Percentiles rank a stretch among this genome's conserved stretches.
Evolutionary conservation across 2,797 vertebrate species (phyloP).

Genomic region (Chromobotia macracanthus): DNA sequence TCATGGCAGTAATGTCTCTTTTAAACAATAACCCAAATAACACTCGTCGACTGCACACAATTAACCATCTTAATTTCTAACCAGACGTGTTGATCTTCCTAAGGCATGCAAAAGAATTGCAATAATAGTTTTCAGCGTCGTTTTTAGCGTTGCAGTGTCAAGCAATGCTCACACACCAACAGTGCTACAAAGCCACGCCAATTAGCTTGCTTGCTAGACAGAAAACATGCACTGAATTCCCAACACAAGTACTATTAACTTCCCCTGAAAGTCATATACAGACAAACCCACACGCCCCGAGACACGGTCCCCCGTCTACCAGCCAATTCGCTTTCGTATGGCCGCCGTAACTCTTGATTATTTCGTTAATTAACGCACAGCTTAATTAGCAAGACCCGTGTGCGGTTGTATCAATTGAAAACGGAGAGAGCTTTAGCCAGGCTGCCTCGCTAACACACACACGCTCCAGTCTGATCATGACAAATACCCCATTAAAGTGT

Average conservation of each 20-base stretch:
- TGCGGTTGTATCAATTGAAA: slow-evolving; percentile 77
- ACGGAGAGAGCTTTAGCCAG: slow-evolving; percentile 59
- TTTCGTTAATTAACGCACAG: slow-evolving; percentile 76
- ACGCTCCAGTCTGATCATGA: slow-evolving; percentile 40
- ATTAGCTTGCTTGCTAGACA: slow-evolving; percentile 78
- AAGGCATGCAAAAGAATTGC: slow-evolving; percentile 1
- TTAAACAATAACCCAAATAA: slow-evolving; percentile 59
- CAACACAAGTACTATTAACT: slow-evolving; percentile 54
- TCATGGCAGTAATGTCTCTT: slow-evolving; percentile 51
- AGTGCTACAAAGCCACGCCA: slow-evolving; percentile 76
- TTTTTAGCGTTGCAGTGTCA: slow-evolving; percentile 41
- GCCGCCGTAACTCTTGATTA: slow-evolving; percentile 31
- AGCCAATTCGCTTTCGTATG: not conserved
- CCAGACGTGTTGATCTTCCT: not conserved
- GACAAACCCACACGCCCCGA: slow-evolving; percentile 21
- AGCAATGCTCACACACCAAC: slow-evolving; percentile 62
- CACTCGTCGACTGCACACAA: not conserved
- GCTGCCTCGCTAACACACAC: slow-evolving; percentile 41
- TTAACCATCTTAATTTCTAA: slow-evolving; percentile 24
- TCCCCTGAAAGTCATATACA: slow-evolving; percentile 58
- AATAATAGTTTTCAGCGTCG: slow-evolving; percentile 5
- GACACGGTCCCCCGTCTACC: slow-evolving; percentile 30
- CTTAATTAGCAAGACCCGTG: slow-evolving; percentile 77
- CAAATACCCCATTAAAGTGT: slow-evolving; percentile 40
- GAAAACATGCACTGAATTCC: slow-evolving; percentile 47